A percentile compares a stretch with the other conserved stretches of the same genome.
Evolutionary conservation across 2,113 vertebrate genomes (phyloP).

Genomic region (Cettia cetti): DNA sequence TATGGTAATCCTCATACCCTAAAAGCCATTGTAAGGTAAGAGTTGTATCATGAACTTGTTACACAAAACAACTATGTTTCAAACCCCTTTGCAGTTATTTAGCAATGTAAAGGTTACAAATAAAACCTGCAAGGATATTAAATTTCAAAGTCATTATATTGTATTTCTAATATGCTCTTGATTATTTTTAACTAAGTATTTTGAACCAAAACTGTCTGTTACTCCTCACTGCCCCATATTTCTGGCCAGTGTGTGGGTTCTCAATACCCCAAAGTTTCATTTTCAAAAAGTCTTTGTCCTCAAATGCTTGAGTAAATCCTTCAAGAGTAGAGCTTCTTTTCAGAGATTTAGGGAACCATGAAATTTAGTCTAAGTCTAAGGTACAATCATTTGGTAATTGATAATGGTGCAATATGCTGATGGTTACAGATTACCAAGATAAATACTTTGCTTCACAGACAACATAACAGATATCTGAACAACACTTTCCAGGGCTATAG

Average conservation of each 20-base stretch:
- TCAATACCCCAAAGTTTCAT: neutral
- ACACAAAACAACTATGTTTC: neutral
- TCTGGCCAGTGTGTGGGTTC: neutral
- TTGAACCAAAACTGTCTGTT: neutral
- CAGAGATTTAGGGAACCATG: neutral
- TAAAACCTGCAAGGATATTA: neutral
- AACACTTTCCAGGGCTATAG: neutral
- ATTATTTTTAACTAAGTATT: neutral
- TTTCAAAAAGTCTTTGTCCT: neutral
- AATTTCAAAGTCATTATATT: neutral
- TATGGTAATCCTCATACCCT: neutral
- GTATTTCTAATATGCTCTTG: neutral
- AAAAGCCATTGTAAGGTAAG: neutral
- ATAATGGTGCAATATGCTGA: neutral
- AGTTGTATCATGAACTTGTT: neutral
- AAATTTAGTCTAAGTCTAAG: neutral
- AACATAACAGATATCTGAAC: neutral
- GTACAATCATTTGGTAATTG: neutral
- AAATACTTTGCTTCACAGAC: neutral
- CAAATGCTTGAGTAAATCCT: fast-evolving
- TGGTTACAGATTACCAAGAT: neutral
- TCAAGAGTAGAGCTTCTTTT: neutral
- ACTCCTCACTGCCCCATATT: neutral
- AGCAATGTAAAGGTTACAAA: neutral
- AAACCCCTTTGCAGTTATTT: neutral